Conservation (phyloP, 2,113 vertebrate species). For the Anolis carolinensis region DNA sequence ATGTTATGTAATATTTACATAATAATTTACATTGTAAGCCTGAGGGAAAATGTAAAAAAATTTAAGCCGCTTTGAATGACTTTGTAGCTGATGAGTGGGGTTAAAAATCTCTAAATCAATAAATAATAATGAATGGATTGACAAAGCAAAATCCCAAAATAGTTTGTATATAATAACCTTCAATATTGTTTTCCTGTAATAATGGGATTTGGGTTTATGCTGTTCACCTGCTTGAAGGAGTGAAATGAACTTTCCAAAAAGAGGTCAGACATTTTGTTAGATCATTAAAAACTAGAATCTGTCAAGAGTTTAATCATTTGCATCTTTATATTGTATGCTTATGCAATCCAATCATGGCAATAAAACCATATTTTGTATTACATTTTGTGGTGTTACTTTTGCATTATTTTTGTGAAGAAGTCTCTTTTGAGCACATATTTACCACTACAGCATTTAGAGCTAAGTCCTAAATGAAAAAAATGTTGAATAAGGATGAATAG, state of each 20-base stretch:
- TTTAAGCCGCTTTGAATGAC: too few relatives aligned
- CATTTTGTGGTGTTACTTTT: too few relatives aligned
- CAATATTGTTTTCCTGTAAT: neutral
- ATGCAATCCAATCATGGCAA: neutral
- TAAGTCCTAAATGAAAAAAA: too few relatives aligned
- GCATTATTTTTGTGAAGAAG: too few relatives aligned
- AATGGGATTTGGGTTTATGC: neutral
- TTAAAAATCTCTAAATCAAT: too few relatives aligned
- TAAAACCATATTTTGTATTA: neutral
- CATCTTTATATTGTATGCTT: neutral
- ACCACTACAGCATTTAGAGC: too few relatives aligned
- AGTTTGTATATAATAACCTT: neutral
- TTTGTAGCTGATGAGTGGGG: too few relatives aligned
- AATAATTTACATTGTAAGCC: too few relatives aligned
- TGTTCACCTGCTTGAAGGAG: neutral
- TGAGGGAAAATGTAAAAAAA: too few relatives aligned
- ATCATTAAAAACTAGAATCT: neutral
- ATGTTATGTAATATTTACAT: too few relatives aligned
- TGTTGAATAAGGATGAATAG: neutral
- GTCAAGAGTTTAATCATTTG: neutral
- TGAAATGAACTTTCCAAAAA: neutral
- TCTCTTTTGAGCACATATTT: too few relatives aligned
- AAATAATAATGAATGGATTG: too few relatives aligned
- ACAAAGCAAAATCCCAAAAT: neutral
- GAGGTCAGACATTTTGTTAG: neutral